Evolutionary conservation across 2,113 vertebrate species (phyloP).

Genomic region (Cyphomyrus discorhynchus): DNA sequence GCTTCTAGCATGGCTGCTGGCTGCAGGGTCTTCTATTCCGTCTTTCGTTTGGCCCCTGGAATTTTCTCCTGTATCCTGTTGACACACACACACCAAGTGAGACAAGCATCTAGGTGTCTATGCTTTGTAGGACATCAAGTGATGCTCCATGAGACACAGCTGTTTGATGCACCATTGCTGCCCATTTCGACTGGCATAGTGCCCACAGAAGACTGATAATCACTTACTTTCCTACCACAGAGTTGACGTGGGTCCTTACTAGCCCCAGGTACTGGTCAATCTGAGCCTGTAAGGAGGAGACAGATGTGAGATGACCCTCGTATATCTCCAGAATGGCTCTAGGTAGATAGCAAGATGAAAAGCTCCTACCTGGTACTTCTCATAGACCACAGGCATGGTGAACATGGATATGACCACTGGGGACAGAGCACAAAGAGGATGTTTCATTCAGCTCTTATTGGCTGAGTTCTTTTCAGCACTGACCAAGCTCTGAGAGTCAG

Average conservation of each 20-base stretch:
- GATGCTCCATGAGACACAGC: background rate
- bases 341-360: background rate
- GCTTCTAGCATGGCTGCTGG: constrained; percentile 33
- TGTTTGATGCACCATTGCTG: background rate
- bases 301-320: constrained; percentile 1
- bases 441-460: background rate
- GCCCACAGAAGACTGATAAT: background rate
- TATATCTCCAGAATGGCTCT: background rate
- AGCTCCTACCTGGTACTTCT: constrained; percentile 90
- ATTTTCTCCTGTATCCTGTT: constrained; percentile 95
- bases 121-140: background rate
- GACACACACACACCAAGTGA: background rate
- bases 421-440: constrained; percentile 30
- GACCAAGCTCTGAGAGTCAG: background rate
- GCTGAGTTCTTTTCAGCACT: background rate
- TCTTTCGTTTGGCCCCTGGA: constrained; percentile 91
- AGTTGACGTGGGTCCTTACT: constrained; percentile 91
- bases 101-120: background rate
- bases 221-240: constrained; percentile 93
- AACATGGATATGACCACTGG: constrained; percentile 96
- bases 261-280: constrained; percentile 95
- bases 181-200: background rate
- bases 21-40: constrained; percentile 67
- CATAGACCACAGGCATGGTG: constrained; percentile 92
- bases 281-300: constrained; percentile 70